Evolutionary conservation across 2,888 invertebrate genomes (phyloP).

Genomic region (Belgica antarctica): DNA sequence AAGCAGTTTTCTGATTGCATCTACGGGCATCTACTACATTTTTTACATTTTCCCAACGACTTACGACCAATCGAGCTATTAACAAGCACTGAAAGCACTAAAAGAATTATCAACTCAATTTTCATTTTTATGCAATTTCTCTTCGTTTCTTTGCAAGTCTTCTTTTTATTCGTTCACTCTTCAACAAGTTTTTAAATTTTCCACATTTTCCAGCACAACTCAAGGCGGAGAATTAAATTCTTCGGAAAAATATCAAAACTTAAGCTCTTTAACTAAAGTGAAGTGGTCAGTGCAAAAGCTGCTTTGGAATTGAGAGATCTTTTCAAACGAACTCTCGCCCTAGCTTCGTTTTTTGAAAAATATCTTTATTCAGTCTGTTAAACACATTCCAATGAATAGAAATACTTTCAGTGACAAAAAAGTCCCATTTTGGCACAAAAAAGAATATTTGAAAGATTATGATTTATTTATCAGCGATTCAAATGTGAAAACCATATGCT

Average conservation of each 20-base stretch:
- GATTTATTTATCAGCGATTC: slow-evolving; percentile 41
- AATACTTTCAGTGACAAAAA: slow-evolving; percentile 12
- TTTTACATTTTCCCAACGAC: background rate
- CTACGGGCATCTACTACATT: background rate
- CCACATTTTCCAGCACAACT: slow-evolving; percentile 14
- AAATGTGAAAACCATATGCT: slow-evolving; percentile 43
- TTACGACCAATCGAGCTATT: slow-evolving; percentile 33
- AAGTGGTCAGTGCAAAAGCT: slow-evolving; percentile 38
- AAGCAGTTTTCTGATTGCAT: too few relatives aligned
- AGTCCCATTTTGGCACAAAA: slow-evolving; percentile 20
- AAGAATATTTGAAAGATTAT: slow-evolving; percentile 39
- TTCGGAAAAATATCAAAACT: too few relatives aligned
- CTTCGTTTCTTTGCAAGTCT: too few relatives aligned
- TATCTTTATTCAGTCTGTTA: slow-evolving; percentile 32
- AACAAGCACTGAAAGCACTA: slow-evolving; percentile 38
- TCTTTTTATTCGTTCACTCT: background rate
- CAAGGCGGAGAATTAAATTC: background rate
- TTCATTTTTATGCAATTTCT: slow-evolving; percentile 27
- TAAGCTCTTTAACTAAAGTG: slow-evolving; percentile 37
- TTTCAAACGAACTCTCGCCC: slow-evolving; percentile 29
- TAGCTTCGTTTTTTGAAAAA: background rate
- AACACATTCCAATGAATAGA: slow-evolving; percentile 36
- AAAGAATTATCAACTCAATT: slow-evolving; percentile 42
- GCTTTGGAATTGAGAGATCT: slow-evolving; percentile 37
- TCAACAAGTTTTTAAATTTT: slow-evolving; percentile 37